These are phyloP conservation scores for Radopholus similis DNA, from an alignment of 1,140 invertebrate genomes.

Conservation along the genomic window DNA sequence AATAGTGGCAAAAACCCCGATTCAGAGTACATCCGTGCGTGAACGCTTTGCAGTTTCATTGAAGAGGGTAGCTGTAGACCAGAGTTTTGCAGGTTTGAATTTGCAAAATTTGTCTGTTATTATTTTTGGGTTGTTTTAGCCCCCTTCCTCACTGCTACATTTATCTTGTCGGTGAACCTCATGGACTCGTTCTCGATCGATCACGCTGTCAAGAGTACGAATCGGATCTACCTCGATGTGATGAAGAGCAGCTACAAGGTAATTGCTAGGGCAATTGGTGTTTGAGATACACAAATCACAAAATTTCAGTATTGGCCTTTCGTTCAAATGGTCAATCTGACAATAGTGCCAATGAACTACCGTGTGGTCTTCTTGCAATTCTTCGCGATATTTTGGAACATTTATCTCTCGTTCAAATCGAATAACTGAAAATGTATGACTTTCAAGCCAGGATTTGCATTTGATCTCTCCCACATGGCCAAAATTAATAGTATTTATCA, in stretches of 20 bases:
- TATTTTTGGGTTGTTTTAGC: background rate
- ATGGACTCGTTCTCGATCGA: slow-evolving; percentile 22
- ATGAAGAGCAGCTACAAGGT: slow-evolving; percentile 43
- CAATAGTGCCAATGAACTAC: slow-evolving; percentile 33
- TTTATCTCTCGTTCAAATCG: slow-evolving; percentile 36
- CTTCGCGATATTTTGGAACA: slow-evolving; percentile 40
- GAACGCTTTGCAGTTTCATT: slow-evolving; percentile 4
- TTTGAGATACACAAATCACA: slow-evolving; percentile 3
- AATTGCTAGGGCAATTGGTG: background rate
- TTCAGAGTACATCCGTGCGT: background rate
- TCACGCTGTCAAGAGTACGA: slow-evolving; percentile 17
- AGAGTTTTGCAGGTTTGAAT: slow-evolving; percentile 22
- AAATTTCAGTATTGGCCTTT: slow-evolving; percentile 41
- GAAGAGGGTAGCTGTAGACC: slow-evolving; percentile 27
- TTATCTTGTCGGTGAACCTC: slow-evolving; percentile 33
- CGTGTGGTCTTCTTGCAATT: slow-evolving; percentile 43
- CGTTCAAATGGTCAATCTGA: slow-evolving; percentile 44
- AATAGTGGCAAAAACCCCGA: background rate
- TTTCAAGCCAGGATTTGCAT: background rate
- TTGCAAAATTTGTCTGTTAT: background rate
- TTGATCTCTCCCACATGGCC: background rate
- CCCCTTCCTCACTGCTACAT: slow-evolving; percentile 6
- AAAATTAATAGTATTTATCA: no score
- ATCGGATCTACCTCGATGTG: slow-evolving; percentile 25
- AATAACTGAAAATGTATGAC: slow-evolving; percentile 4